phyloP scores from a whole-genome alignment of 1,140 invertebrate species.

The Lucilia cuprina region DNA sequence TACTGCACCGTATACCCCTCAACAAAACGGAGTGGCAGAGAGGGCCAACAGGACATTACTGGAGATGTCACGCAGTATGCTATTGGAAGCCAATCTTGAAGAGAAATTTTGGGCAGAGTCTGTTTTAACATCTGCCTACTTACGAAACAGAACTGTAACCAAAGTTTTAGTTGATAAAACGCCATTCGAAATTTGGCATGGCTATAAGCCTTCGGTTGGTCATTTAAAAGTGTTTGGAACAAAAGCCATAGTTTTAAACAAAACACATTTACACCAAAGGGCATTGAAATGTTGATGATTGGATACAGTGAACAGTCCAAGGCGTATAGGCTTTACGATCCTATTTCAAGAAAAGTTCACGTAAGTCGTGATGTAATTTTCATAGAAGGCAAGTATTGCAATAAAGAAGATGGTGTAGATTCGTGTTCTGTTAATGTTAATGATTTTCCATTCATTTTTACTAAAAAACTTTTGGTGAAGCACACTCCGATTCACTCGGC shows the following conservation, averaged over 20 bases:
- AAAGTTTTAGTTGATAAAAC: slow-evolving; percentile 40
- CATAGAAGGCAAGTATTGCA: slow-evolving; percentile 48
- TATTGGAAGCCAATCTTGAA: slow-evolving; percentile 55
- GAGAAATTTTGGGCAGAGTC: slow-evolving; percentile 47
- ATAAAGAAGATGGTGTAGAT: slow-evolving; percentile 46
- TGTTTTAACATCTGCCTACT: slow-evolving; percentile 42
- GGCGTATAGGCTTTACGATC: slow-evolving; percentile 58
- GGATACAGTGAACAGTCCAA: slow-evolving; percentile 61
- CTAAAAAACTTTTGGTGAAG: slow-evolving; percentile 49
- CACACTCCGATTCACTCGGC: slow-evolving; percentile 46
- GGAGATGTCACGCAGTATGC: slow-evolving; percentile 52
- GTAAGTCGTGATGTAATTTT: slow-evolving; percentile 62
- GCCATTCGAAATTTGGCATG: slow-evolving; percentile 18
- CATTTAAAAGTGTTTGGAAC: slow-evolving; percentile 57
- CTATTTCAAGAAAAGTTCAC: slow-evolving; percentile 44
- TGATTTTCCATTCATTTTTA: slow-evolving; percentile 31
- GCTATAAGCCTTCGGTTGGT: slow-evolving; percentile 53
- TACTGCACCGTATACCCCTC: slow-evolving; percentile 50
- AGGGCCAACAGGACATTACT: slow-evolving; percentile 50
- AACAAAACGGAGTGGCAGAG: slow-evolving; percentile 57
- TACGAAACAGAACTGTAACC: slow-evolving; percentile 40
- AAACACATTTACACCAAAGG: slow-evolving; percentile 52
- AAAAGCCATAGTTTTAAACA: slow-evolving; percentile 53
- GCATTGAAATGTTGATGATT: slow-evolving; percentile 57
- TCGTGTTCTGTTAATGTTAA: not conserved